phyloP scores from a whole-genome alignment of 2,888 invertebrate species.

The Clostera curtula region DNA sequence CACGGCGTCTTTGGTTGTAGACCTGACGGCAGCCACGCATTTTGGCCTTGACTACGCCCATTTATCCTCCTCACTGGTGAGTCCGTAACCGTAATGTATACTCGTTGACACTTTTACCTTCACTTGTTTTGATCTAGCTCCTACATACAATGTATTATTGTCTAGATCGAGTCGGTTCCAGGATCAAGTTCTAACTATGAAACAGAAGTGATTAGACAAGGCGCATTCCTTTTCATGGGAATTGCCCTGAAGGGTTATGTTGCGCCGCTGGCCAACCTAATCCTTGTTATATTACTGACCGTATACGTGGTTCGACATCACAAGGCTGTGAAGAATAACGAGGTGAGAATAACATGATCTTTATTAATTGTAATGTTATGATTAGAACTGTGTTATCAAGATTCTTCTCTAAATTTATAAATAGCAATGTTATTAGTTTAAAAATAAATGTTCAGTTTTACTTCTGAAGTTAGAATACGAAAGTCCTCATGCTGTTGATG shows the following conservation, averaged over 20 bases:
- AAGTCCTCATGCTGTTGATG: too few species aligned
- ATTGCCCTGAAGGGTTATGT: conserved; percentile 42
- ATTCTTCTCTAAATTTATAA: background rate
- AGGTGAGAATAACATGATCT: conserved; percentile 24
- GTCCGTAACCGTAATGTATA: conserved; percentile 5
- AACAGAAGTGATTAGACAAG: conserved; percentile 33
- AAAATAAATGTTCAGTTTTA: too few species aligned
- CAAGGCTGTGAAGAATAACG: conserved; percentile 18
- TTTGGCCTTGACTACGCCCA: conserved; percentile 41
- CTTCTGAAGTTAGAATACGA: too few species aligned
- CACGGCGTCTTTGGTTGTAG: conserved; percentile 33
- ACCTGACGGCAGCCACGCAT: conserved; percentile 36
- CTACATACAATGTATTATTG: conserved; percentile 4
- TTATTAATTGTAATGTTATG: background rate
- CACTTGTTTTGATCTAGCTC: too few species aligned
- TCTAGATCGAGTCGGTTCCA: conserved; percentile 17
- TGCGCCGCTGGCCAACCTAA: conserved; percentile 29
- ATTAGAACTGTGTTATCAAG: too few species aligned
- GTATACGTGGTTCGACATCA: conserved; percentile 26
- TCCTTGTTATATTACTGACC: conserved; percentile 31
- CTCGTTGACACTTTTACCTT: background rate
- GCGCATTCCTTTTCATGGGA: conserved; percentile 38
- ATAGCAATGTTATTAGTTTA: background rate
- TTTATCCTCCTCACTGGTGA: conserved; percentile 32
- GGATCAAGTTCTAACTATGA: conserved; percentile 19